Percentiles rank a stretch among this genome's conserved stretches.
Evolutionary conservation across 2,888 invertebrate genomes (phyloP).

Genomic region (Drosophila algonquin): DNA sequence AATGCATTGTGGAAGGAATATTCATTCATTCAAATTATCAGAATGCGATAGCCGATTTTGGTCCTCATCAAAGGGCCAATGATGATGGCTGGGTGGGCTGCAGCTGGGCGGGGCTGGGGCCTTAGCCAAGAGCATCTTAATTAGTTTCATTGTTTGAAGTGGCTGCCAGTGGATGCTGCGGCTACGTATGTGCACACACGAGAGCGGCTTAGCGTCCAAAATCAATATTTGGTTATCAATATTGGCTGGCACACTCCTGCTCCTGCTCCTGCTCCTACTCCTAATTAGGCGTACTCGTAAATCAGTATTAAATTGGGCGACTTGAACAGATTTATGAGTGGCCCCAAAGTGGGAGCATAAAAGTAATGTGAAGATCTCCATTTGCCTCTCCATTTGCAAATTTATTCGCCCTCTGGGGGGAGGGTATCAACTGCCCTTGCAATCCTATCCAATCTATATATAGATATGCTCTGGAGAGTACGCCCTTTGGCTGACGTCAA

Average conservation of each 20-base stretch:
- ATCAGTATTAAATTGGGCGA: constrained; percentile 37
- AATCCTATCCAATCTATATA: constrained; percentile 6
- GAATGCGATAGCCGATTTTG: not conserved
- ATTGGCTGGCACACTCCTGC: constrained; percentile 36
- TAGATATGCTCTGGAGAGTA: constrained; percentile 13
- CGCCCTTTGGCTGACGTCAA: constrained; percentile 28
- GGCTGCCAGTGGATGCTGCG: constrained; percentile 30
- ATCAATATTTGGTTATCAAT: constrained; percentile 28
- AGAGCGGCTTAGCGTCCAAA: not conserved
- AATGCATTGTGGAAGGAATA: constrained; percentile 16
- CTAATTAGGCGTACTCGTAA: constrained; percentile 58
- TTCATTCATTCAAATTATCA: not conserved
- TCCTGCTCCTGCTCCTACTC: constrained; percentile 31
- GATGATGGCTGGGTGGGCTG: not conserved
- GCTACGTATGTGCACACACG: constrained; percentile 21
- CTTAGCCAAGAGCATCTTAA: constrained; percentile 60
- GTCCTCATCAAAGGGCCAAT: not conserved
- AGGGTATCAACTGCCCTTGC: constrained; percentile 16
- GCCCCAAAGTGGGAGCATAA: not conserved
- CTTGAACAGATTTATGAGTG: constrained; percentile 19
- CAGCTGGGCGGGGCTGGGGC: not conserved
- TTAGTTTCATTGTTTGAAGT: constrained; percentile 70
- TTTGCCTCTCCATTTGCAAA: constrained; percentile 29
- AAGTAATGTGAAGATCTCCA: not conserved
- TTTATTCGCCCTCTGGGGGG: constrained; percentile 28